phyloP scores from a whole-genome alignment of 2,113 vertebrate species.

The Semicossyphus pulcher region DNA sequence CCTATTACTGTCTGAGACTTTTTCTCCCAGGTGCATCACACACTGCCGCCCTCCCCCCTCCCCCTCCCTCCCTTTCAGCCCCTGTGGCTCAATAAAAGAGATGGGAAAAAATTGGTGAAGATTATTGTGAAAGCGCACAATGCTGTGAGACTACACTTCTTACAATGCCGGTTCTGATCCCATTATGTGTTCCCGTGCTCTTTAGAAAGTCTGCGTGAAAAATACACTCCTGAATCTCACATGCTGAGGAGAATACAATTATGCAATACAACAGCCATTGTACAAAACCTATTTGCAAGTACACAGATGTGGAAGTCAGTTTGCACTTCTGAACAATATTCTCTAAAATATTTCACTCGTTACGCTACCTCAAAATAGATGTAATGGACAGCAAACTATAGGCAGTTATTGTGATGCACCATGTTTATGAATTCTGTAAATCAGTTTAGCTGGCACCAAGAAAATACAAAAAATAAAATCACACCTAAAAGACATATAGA shows the following conservation, averaged over 20 bases:
- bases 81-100: constrained; percentile 9
- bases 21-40: constrained; percentile 15
- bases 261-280: not conserved
- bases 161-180: not conserved
- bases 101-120: constrained; percentile 13
- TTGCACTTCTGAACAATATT: not conserved
- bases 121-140: constrained; percentile 22
- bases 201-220: not conserved
- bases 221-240: not conserved
- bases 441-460: too few species aligned
- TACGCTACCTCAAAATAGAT: not conserved
- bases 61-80: constrained; percentile 15
- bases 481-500: too few species aligned
- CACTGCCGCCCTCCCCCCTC: too few species aligned
- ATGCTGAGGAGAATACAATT: not conserved
- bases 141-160: not conserved
- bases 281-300: not conserved
- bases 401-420: too few species aligned
- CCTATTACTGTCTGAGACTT: constrained; percentile 23
- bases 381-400: too few species aligned
- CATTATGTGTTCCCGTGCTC: not conserved
- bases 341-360: not conserved
- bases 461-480: too few species aligned
- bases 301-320: too few species aligned
- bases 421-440: too few species aligned